Base-by-base conservation (phyloP, 2,113 vertebrate genomes). In the Hipposideros armiger region DNA sequence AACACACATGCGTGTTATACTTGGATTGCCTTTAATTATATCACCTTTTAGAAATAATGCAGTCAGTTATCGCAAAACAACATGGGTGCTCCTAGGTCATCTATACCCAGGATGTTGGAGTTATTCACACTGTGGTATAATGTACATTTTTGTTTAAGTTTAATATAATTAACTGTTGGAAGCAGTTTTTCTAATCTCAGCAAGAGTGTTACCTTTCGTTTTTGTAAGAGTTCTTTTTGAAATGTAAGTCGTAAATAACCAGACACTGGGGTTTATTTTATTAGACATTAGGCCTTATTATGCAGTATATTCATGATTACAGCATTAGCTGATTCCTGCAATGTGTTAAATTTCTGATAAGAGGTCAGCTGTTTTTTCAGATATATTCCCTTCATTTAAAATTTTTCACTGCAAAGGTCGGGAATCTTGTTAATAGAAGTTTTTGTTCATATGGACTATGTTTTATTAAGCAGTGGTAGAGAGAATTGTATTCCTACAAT, bases 151-250 rank as follows among this genome's bases (percentile, higher is more conserved):
- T 85, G 60, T 95, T 85, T 36, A 58, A 15, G 32, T 60, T 83
- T 74, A 67, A 11, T 40, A 11, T 42, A 56, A 80, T 50, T 78
- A 69, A 76, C 56, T 83, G 69, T 60, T 76, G 40, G 50, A 28
- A 95, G 47, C 32, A 52, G 0, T 77, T 94, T 93, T 95, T 91
- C 47, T 88, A 22, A 84, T 62, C n/a, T 85, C 32, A 11, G 15
- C 36, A 42, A 16, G 56, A 72, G 14, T 77, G 13, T 76, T 19
- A 60, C 17, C 60, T 69, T 69, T 28, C 26, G 13, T 42, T 77
- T 85, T 88, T 78, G 19, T 13, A 58, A 26, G 22, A 83, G 45
- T 86, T 69, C 26, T 60, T 66, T 85, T 73, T 45, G 28, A 73
- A 90, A 60, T 78, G 36, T 74, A 72, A 22, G 3, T 74, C 72